A percentile compares a stretch with the other conserved stretches of the same genome.
These are phyloP conservation scores for Syngnathus rostellatus DNA, from an alignment of 2,797 vertebrate species.

Conservation along the genomic window DNA sequence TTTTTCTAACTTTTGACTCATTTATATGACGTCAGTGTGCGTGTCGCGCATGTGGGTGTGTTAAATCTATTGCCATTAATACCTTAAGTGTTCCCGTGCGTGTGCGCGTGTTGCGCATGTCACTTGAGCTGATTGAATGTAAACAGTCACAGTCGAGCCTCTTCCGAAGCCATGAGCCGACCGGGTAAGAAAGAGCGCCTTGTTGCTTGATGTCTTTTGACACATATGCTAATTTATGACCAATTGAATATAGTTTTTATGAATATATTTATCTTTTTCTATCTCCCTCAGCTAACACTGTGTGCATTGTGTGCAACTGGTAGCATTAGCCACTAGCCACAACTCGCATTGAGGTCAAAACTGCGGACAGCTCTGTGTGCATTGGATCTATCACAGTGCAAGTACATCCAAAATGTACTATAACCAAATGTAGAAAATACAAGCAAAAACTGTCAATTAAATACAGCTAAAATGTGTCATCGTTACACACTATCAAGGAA, in stretches of 20 bases:
- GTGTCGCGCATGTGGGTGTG: neutral
- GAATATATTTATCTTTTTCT: too few species aligned
- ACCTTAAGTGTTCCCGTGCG: neutral
- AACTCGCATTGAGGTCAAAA: constrained; percentile 42
- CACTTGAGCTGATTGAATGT: constrained; percentile 20
- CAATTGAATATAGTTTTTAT: neutral
- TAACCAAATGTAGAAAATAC: too few species aligned
- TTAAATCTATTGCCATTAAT: too few species aligned
- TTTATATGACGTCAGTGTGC: neutral
- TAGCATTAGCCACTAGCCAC: constrained; percentile 18
- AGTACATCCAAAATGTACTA: too few species aligned
- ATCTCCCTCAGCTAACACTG: constrained; percentile 9
- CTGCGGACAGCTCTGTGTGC: constrained; percentile 1
- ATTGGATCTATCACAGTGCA: too few species aligned
- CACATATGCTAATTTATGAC: neutral
- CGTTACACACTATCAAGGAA: too few species aligned
- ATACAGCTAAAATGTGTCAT: too few species aligned
- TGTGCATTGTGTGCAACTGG: constrained; percentile 39
- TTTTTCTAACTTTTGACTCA: too few species aligned
- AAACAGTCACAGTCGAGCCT: constrained; percentile 6
- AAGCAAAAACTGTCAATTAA: too few species aligned
- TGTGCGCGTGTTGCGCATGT: constrained; percentile 12
- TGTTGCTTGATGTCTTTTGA: too few species aligned
- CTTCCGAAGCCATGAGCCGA: constrained; percentile 43
- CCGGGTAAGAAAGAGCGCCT: constrained; percentile 42